Evolutionary conservation across 2,797 vertebrate species (phyloP).

Genomic region (Squalus acanthias): DNA sequence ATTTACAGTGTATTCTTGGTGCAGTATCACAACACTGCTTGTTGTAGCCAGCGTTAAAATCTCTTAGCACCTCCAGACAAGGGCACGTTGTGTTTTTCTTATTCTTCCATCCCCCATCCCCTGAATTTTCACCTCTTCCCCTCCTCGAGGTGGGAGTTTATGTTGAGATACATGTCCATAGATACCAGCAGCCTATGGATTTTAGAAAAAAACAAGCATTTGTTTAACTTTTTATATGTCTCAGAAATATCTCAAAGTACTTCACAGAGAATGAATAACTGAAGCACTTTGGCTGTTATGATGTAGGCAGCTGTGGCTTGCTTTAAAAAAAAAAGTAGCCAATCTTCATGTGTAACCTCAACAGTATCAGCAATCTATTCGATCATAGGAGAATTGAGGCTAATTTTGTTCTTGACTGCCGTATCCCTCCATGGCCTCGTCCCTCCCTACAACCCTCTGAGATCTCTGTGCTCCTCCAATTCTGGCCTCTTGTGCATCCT

Average conservation of each 20-base stretch:
- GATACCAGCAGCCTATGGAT: too few species aligned
- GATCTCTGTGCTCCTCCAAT: not conserved
- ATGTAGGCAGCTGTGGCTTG: not conserved
- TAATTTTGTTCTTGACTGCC: not conserved
- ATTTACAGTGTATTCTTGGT: not conserved
- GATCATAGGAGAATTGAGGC: not conserved
- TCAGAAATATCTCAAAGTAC: not conserved
- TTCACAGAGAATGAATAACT: not conserved
- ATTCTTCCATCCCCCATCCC: not conserved
- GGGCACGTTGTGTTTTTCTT: not conserved
- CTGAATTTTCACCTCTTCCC: not conserved
- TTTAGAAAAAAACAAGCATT: not conserved
- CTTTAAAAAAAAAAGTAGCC: not conserved
- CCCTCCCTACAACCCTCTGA: not conserved
- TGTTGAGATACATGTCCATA: not conserved
- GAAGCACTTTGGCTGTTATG: not conserved
- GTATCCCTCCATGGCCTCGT: too few species aligned
- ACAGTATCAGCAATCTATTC: not conserved
- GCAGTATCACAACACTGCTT: not conserved
- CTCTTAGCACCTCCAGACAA: not conserved
- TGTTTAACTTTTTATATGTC: not conserved
- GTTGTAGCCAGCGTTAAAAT: not conserved
- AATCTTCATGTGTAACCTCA: not conserved
- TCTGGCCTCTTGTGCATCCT: not conserved
- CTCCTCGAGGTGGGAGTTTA: not conserved